Conservation (phyloP, 2,113 vertebrate genomes). For the Pelmatolapia mariae region DNA sequence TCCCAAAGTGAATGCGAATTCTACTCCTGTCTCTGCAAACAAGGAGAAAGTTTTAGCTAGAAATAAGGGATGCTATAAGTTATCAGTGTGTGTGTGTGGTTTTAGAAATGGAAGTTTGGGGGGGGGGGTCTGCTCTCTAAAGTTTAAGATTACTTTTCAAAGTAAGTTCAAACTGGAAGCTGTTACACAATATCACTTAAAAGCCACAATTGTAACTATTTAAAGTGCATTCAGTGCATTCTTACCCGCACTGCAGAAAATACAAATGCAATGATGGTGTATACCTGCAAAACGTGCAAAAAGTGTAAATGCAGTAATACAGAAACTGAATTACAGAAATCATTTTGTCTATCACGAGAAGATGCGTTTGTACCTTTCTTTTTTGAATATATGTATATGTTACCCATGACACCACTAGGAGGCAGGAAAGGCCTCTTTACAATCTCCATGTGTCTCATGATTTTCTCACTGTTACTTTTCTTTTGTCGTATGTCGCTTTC, state of each 20-base stretch:
- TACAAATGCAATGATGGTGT: not conserved
- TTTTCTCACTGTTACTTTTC: not conserved
- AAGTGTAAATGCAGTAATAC: not conserved
- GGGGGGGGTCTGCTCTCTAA: not conserved
- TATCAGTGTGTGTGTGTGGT: not conserved
- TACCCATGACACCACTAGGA: constrained; percentile 54
- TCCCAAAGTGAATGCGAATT: not conserved
- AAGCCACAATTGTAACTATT: not conserved
- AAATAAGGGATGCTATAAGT: not conserved
- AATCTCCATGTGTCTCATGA: not conserved
- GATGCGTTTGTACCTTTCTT: not conserved
- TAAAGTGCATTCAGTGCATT: not conserved
- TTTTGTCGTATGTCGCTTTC: not conserved
- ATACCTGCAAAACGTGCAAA: not conserved
- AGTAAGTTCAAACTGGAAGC: not conserved
- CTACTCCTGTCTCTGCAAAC: not conserved
- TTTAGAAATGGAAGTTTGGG: not conserved
- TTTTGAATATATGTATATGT: not conserved
- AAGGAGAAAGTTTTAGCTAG: not conserved
- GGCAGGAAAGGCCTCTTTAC: constrained; percentile 52
- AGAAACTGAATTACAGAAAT: not conserved
- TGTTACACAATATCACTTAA: not conserved
- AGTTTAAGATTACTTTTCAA: not conserved
- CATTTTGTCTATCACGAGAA: not conserved
- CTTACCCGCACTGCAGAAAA: not conserved